Evolutionary conservation across 1,140 invertebrate genomes (phyloP).

Genomic region (Cephus cinctus): DNA sequence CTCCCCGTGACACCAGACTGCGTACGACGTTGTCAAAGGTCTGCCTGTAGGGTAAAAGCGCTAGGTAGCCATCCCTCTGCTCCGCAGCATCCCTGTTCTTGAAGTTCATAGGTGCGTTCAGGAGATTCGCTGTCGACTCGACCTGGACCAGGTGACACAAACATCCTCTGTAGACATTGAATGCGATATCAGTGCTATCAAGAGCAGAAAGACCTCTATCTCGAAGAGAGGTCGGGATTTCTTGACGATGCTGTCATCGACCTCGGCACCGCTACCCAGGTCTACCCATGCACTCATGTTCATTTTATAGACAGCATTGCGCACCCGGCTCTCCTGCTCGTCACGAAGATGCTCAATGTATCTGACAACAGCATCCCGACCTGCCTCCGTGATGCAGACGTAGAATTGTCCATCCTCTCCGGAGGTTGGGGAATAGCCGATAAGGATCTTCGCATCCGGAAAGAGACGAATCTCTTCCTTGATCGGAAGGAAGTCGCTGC

Average conservation of each 20-base stretch:
- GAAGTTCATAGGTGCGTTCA: constrained; percentile 22
- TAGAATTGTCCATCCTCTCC: constrained; percentile 67
- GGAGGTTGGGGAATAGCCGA: constrained; percentile 67
- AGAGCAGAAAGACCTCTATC: constrained; percentile 58
- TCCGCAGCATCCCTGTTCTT: constrained; percentile 55
- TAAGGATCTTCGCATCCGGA: constrained; percentile 59
- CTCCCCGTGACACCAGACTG: constrained; percentile 25
- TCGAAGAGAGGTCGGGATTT: constrained; percentile 61
- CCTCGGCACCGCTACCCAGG: constrained; percentile 64
- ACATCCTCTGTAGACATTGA: not conserved
- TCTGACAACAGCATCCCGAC: constrained; percentile 48
- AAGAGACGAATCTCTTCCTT: constrained; percentile 56
- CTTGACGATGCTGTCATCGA: constrained; percentile 57
- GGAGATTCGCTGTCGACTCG: constrained; percentile 24
- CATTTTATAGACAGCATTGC: constrained; percentile 63
- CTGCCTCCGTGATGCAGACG: constrained; percentile 62
- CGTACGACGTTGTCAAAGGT: constrained; percentile 57
- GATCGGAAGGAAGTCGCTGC: constrained; percentile 60
- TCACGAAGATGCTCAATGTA: constrained; percentile 60
- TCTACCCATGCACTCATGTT: constrained; percentile 60
- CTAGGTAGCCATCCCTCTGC: constrained; percentile 66
- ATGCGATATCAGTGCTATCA: not conserved
- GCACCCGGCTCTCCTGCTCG: constrained; percentile 63
- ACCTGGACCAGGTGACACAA: constrained; percentile 22
- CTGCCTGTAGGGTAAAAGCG: constrained; percentile 60